Conservation (phyloP, 2,797 vertebrate genomes). For the Ctenosaura bakeri region DNA sequence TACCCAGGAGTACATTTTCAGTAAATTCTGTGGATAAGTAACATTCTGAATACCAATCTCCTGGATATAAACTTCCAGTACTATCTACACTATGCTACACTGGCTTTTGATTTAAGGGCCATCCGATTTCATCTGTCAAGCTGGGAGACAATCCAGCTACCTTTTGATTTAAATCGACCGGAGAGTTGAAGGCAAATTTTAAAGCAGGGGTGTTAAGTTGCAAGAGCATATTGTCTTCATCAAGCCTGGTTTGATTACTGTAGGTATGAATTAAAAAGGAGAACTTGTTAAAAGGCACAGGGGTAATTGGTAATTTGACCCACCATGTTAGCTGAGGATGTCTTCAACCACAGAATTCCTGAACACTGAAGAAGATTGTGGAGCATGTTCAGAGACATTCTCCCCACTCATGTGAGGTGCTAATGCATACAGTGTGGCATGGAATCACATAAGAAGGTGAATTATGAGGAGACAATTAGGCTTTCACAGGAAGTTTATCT, state of each 20-base stretch:
- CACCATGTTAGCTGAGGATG: background rate
- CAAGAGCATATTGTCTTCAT: no score
- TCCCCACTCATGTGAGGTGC: no score
- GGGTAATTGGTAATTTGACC: background rate
- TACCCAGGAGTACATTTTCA: background rate
- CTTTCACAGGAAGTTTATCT: background rate
- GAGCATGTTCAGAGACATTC: background rate
- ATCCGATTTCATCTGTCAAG: background rate
- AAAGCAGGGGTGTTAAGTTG: background rate
- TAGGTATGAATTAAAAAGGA: background rate
- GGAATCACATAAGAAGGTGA: background rate
- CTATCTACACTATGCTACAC: background rate
- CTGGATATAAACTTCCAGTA: background rate
- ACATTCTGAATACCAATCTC: background rate
- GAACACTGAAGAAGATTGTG: background rate
- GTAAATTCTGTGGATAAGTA: background rate
- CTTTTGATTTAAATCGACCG: background rate
- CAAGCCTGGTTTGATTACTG: background rate
- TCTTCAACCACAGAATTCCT: background rate
- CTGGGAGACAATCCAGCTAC: no score
- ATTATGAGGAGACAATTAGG: background rate
- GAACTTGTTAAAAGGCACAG: background rate
- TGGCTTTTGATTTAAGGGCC: background rate
- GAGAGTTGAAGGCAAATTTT: no score
- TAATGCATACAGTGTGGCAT: background rate